These are phyloP conservation scores for Plebejus anna DNA, from an alignment of 2,888 invertebrate genomes.

Conservation along the genomic window DNA sequence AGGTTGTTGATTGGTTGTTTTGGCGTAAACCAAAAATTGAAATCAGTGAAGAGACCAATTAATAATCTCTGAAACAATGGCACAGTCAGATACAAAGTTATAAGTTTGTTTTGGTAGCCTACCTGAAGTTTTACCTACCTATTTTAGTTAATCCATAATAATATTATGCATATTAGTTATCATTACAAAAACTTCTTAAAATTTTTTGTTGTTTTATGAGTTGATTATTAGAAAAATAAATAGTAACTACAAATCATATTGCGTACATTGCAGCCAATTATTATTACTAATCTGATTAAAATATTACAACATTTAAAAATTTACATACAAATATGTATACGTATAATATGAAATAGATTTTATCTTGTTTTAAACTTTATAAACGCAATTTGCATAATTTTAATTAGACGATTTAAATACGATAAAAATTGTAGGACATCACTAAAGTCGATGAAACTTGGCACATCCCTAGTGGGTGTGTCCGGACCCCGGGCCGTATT, in stretches of 20 bases:
- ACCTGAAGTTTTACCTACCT: background rate
- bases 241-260: constrained; percentile 7
- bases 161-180: background rate
- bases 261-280: constrained; percentile 21
- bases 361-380: background rate
- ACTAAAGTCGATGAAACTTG: constrained; percentile 40
- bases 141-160: background rate
- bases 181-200: background rate
- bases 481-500: constrained; percentile 71
- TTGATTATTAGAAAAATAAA: background rate
- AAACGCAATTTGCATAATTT: constrained; percentile 13
- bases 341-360: constrained; percentile 8
- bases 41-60: no score
- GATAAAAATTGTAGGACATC: constrained; percentile 40
- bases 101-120: background rate
- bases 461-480: constrained; percentile 60
- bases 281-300: constrained; percentile 4
- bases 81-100: no score
- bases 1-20: no score
- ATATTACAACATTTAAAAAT: background rate
- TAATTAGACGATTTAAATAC: background rate
- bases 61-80: no score
- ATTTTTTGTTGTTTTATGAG: background rate
- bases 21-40: no score
- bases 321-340: background rate